Base-by-base conservation (phyloP, 2,113 vertebrate species). In the Passer montanus region DNA sequence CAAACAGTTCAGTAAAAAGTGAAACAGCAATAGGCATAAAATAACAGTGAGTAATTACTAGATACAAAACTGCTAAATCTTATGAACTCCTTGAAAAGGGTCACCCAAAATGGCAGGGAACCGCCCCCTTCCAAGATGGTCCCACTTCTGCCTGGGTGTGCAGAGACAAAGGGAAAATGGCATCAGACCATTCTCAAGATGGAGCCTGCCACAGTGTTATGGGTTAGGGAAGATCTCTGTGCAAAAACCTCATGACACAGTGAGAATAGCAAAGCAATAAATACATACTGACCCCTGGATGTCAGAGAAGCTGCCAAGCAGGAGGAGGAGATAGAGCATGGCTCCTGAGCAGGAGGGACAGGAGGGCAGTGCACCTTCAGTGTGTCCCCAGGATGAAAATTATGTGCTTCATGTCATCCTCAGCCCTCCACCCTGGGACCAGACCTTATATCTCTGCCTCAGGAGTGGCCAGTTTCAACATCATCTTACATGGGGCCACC, bases 401-500 rank as follows among this genome's bases (percentile, higher is more conserved):
- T 0, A 12, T 35, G 24, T 30, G 14, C 33, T 19, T 13, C 1
- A 23, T 22, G 37, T 64, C 11, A 3, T n/a, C 20, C 24, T 78
- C 23, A 37, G 10, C 8, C 27, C 47, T 53, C 31, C 15, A 22
- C 30, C 13, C 35, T 13, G 2, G 21, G 16, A 10, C 37, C 15
- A 41, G 22, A 26, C 21, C 37, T 41, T 10, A 5, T 10, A 35
- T 23, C 23, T n/a, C 11, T 16, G 24, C 22, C 37, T 64, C 60
- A 53, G 21, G 17, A 22, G 24, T 4, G 10, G 30, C 31, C 47
- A n/a, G 18, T 18, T 78, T 43, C 37, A 23, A 28, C 19, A 43
- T 11, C 60, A 53, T 17, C 18, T n/a, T 15, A 35, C 11, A 23
- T 0, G 0, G 11, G 19, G 19, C 15, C 19, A 18, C 4, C 1